Evolutionary conservation across 1,140 invertebrate genomes (phyloP).

Genomic region (Sycophaga agraensis): DNA sequence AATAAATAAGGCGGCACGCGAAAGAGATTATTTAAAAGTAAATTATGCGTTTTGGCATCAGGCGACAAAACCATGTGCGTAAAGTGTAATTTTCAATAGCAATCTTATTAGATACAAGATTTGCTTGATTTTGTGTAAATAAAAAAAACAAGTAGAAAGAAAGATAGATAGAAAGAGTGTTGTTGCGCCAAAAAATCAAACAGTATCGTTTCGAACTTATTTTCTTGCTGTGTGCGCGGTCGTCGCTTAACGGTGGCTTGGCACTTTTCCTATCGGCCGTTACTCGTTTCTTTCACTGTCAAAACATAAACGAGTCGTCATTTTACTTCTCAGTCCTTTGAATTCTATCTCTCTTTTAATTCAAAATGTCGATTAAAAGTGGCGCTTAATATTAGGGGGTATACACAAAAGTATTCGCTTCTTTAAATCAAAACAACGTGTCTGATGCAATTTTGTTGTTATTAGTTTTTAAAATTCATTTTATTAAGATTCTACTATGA

Average conservation of each 20-base stretch:
- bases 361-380: too few relatives aligned
- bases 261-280: constrained; percentile 32
- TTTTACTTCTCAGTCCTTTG: constrained; percentile 13
- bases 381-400: too few relatives aligned
- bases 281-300: constrained; percentile 37
- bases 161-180: constrained; percentile 4
- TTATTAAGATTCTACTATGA: too few relatives aligned
- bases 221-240: constrained; percentile 35
- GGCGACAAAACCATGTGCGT: background rate
- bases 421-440: too few relatives aligned
- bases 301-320: constrained; percentile 38
- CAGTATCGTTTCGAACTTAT: constrained; percentile 38
- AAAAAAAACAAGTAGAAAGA: background rate
- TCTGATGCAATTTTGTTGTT: too few relatives aligned
- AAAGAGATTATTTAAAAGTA: too few relatives aligned
- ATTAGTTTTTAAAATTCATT: too few relatives aligned
- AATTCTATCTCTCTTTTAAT: too few relatives aligned
- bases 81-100: background rate
- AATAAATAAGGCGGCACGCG: too few relatives aligned
- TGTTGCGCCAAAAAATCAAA: constrained; percentile 28
- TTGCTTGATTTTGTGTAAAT: background rate
- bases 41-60: too few relatives aligned
- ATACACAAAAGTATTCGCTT: too few relatives aligned
- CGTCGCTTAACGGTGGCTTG: constrained; percentile 23
- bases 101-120: constrained; percentile 2